These are phyloP conservation scores for Seladonia tumulorum DNA, from an alignment of 2,888 invertebrate genomes.

Conservation along the genomic window DNA sequence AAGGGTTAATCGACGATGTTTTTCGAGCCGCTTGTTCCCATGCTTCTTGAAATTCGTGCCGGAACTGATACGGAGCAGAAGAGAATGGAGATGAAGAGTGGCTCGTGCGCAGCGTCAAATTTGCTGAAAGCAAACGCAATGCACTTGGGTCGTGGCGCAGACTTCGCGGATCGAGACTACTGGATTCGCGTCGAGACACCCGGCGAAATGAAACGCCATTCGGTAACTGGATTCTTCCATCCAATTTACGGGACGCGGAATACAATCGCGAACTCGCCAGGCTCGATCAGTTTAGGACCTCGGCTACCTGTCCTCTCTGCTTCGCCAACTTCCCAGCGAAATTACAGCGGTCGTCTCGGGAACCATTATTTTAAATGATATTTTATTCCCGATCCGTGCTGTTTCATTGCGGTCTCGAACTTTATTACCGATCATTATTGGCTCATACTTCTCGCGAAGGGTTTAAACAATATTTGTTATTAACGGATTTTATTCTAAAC, in stretches of 20 bases:
- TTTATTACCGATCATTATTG: no score
- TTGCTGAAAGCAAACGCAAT: constrained; percentile 24
- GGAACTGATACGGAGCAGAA: neutral
- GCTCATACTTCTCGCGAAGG: no score
- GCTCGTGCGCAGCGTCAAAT: constrained; percentile 9
- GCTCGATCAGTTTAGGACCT: neutral
- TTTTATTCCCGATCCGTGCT: neutral
- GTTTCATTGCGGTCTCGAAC: neutral
- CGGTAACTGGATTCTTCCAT: constrained; percentile 16
- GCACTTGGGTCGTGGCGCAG: constrained; percentile 14
- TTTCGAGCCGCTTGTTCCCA: neutral
- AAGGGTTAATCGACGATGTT: neutral
- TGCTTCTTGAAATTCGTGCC: neutral
- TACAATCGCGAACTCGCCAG: neutral
- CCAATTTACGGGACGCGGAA: constrained; percentile 16
- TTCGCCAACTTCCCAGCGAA: neutral
- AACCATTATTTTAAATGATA: neutral
- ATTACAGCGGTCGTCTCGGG: neutral
- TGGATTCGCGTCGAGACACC: constrained; percentile 18
- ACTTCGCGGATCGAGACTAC: constrained; percentile 10
- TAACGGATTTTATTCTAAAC: no score
- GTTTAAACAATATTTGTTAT: no score
- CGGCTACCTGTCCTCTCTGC: neutral
- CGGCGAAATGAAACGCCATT: constrained; percentile 23
- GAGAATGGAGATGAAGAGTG: neutral